Conservation (phyloP, 2,797 vertebrate species). For the Myotis myotis region DNA sequence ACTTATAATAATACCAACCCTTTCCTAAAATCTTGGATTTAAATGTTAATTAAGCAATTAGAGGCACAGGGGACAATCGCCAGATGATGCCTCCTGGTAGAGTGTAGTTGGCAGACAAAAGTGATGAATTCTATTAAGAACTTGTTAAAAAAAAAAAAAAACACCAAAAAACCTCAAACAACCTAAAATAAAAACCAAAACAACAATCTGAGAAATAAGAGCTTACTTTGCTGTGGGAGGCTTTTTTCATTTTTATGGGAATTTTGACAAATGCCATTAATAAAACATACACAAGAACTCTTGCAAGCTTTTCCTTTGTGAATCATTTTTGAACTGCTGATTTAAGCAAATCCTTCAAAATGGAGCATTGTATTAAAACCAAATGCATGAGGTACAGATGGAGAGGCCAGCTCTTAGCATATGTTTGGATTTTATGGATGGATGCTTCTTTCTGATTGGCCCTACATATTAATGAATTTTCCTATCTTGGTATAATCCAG, state of each 20-base stretch:
- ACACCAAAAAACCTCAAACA: not conserved
- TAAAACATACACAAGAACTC: conserved; percentile 13
- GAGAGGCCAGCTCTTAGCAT: not conserved
- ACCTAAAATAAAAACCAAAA: not conserved
- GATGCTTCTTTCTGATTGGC: not conserved
- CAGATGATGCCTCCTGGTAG: conserved; percentile 67
- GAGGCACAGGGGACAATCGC: conserved; percentile 38
- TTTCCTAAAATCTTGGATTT: conserved; percentile 54
- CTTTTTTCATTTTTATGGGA: conserved; percentile 19
- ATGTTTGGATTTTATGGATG: conserved; percentile 18
- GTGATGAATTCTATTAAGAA: conserved; percentile 52
- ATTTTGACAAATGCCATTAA: not conserved
- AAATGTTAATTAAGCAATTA: conserved; percentile 78
- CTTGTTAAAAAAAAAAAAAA: not conserved
- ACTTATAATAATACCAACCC: conserved; percentile 65
- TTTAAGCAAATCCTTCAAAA: conserved; percentile 43
- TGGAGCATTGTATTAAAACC: conserved; percentile 4
- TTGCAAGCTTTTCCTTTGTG: not conserved
- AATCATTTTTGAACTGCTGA: conserved; percentile 32
- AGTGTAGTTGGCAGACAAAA: conserved; percentile 58
- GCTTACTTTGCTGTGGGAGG: not conserved
- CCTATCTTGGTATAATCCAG: not conserved
- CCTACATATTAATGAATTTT: conserved; percentile 38
- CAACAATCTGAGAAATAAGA: not conserved
- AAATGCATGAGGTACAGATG: conserved; percentile 4